phyloP scores from a whole-genome alignment of 2,888 invertebrate species.

The Platynereis dumerilii region DNA sequence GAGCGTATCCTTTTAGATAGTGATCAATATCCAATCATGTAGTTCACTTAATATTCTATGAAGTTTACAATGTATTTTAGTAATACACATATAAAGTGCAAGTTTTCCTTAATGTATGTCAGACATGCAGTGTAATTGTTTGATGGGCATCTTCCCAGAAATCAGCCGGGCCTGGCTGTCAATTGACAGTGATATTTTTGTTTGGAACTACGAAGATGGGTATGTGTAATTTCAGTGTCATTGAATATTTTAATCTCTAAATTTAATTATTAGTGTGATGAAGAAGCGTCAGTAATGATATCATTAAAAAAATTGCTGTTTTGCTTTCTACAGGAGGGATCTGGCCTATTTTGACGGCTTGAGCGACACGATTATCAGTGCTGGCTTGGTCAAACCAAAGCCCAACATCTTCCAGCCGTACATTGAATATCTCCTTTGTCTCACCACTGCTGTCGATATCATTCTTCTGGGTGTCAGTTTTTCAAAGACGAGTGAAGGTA shows the following conservation, averaged over 20 bases:
- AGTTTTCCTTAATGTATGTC: constrained; percentile 41
- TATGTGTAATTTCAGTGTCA: constrained; percentile 30
- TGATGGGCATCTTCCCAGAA: constrained; percentile 97
- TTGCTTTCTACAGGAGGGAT: constrained; percentile 75
- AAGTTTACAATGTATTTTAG: too few relatives aligned
- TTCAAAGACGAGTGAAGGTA: constrained; percentile 44
- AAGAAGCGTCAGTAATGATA: too few relatives aligned
- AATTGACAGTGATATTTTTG: constrained; percentile 96
- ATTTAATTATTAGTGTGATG: too few relatives aligned
- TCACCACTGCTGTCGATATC: constrained; percentile 95
- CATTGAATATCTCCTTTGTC: constrained; percentile 87
- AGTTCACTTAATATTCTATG: too few relatives aligned
- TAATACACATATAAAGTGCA: too few relatives aligned
- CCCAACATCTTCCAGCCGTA: constrained; percentile 81
- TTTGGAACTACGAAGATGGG: constrained; percentile 96
- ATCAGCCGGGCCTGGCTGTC: constrained; percentile 96
- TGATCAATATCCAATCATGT: too few relatives aligned
- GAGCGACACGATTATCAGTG: constrained; percentile 90
- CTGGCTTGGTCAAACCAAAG: constrained; percentile 86
- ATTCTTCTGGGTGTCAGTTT: constrained; percentile 81
- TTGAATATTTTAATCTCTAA: too few relatives aligned
- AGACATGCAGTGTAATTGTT: constrained; percentile 95
- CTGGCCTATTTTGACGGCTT: constrained; percentile 96
- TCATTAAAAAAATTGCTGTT: too few relatives aligned
- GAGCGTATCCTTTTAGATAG: constrained; percentile 73